Evolutionary conservation across 2,113 vertebrate species (phyloP).

Genomic region (Lophura nycthemera): DNA sequence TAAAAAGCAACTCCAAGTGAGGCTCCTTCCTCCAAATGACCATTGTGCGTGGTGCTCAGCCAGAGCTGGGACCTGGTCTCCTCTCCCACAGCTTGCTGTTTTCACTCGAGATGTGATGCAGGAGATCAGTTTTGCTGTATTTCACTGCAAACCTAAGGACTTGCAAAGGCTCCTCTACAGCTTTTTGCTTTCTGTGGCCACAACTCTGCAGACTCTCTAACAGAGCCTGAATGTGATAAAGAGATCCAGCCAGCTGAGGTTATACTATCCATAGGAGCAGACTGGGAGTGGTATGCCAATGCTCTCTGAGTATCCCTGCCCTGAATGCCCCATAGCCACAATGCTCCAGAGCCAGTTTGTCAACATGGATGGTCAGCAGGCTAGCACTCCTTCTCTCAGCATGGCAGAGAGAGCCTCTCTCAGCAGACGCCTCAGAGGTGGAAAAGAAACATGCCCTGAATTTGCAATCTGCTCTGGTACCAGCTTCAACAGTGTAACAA

Average conservation of each 20-base stretch:
- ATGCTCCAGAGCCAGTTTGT: not conserved
- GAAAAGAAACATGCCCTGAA: not conserved
- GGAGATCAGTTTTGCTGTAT: not conserved
- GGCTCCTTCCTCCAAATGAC: not conserved
- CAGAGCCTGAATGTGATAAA: too few species aligned
- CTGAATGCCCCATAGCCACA: not conserved
- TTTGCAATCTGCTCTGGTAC: not conserved
- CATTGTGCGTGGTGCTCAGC: not conserved
- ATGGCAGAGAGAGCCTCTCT: accelerated
- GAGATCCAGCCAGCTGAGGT: not conserved
- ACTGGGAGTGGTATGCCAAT: not conserved
- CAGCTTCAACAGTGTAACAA: not conserved
- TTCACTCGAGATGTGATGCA: not conserved
- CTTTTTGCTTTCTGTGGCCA: not conserved
- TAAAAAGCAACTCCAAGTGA: not conserved
- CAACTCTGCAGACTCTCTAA: too few species aligned
- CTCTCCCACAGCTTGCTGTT: not conserved
- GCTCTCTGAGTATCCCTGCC: not conserved
- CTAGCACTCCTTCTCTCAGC: not conserved
- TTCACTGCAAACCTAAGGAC: not conserved
- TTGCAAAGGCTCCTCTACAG: not conserved
- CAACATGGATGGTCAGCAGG: not conserved
- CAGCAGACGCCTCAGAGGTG: not conserved
- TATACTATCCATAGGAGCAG: not conserved
- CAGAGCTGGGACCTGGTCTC: not conserved